Evolutionary conservation across 2,888 invertebrate species (phyloP), one percentile per base, ranked within the genome.

Genomic region (Diogma glabrata): DNA sequence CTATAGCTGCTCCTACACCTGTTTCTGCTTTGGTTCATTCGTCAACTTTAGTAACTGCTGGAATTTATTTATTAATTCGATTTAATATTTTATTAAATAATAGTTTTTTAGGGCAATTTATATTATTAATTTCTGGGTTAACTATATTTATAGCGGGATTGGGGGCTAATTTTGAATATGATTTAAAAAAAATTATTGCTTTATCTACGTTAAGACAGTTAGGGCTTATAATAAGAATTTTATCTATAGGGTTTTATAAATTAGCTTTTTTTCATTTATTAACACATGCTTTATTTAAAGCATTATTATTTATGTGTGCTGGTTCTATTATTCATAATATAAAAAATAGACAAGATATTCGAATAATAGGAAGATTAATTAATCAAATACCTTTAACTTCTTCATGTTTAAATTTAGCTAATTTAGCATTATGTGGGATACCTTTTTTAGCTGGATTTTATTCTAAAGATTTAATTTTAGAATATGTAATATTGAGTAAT

Each of bases 181-280:
- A 84, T 72, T 73, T 82, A 63, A 85, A 85, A 68, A 85, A 84
- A 72, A 81, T 83, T 77, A 82, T 86, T 81, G 84, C 84, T 63
- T 72, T 82, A 62, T 84, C 84, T 1, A 84, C 83, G 57, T 74
- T 86, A 67, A 84, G 83, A 2, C 85, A 86, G 63, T 72, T 86
- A 64, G 83, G 83, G 0, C 73, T 86, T 64, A 84, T 86, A 75
- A 79, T 84, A 66, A 75, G 76, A 68, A 73, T 75, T 69, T 72
- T 83, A 65, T 73, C 73, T 2, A 65, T 80, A 60, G 75, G 76
- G 0, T 68, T 73, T 54, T 61, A 63, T 56, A 65, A 73, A 54
- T 72, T 84, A 61, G 74, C 79, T 59, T 82, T 81, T 76, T 82
- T 82, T 76, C 84, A 84, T 76, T 67, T 84, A 63, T 69, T 84